Conservation (phyloP, 2,888 invertebrate species). For the Meteorus colon region DNA sequence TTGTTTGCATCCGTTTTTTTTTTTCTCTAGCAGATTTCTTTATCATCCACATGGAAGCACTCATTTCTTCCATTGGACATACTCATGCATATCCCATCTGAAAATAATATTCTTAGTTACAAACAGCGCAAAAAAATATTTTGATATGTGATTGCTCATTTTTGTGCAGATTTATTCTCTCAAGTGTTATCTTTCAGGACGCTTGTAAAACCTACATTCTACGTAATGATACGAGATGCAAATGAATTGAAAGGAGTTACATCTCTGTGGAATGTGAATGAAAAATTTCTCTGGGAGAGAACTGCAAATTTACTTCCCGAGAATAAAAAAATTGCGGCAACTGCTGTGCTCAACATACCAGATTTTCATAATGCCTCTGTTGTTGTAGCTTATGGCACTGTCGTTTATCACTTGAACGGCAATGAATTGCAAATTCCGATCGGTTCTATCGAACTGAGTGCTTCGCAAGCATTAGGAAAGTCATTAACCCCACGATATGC, state of each 20-base stretch:
- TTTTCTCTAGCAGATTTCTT: not conserved
- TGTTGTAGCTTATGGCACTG: slow-evolving; percentile 57
- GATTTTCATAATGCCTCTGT: slow-evolving; percentile 53
- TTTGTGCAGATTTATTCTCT: not conserved
- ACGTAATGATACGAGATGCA: slow-evolving; percentile 52
- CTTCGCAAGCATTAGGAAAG: slow-evolving; percentile 54
- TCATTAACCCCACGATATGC: slow-evolving; percentile 53
- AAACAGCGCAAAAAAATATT: not conserved
- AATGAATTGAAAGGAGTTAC: slow-evolving; percentile 57
- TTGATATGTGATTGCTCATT: not conserved
- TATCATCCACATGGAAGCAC: not conserved
- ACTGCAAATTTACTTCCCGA: slow-evolving; percentile 52
- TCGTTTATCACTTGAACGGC: slow-evolving; percentile 60
- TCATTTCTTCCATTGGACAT: not conserved
- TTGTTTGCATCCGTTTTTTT: slow-evolving; percentile 9
- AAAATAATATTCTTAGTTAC: too few relatives aligned
- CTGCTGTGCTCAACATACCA: slow-evolving; percentile 62
- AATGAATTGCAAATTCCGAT: slow-evolving; percentile 60
- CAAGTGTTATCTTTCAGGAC: slow-evolving; percentile 54
- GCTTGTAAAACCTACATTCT: slow-evolving; percentile 55
- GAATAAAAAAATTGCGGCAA: slow-evolving; percentile 54
- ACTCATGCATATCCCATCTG: too few relatives aligned
- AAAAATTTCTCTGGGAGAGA: slow-evolving; percentile 55
- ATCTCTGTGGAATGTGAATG: slow-evolving; percentile 60
- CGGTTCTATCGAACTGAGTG: slow-evolving; percentile 53